Evolutionary conservation across 2,113 vertebrate genomes (phyloP).

Genomic region (Albula glossodonta): DNA sequence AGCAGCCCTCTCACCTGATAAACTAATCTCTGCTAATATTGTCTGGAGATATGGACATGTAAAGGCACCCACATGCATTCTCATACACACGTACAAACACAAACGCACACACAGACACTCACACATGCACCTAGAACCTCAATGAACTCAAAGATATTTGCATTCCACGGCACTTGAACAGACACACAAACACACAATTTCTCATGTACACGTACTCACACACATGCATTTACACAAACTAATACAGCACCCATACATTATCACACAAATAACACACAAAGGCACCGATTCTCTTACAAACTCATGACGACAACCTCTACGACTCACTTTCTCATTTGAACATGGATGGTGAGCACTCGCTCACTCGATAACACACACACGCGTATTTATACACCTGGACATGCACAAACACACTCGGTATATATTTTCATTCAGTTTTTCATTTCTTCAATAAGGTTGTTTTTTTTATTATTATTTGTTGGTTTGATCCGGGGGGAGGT

Average conservation of each 20-base stretch:
- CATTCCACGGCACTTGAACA: not conserved
- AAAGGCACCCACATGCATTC: not conserved
- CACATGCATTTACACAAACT: not conserved
- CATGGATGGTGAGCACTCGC: too few species aligned
- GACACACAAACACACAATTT: not conserved
- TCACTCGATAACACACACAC: not conserved
- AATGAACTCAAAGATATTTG: not conserved
- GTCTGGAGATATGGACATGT: not conserved
- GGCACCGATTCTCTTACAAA: conserved; percentile 20
- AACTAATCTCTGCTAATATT: not conserved
- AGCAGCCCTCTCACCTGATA: not conserved
- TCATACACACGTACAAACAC: conserved; percentile 10
- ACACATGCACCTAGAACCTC: not conserved
- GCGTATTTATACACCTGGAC: not conserved
- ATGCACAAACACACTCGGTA: conserved; percentile 31
- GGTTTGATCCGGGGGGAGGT: not conserved
- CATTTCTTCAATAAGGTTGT: not conserved
- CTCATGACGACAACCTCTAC: not conserved
- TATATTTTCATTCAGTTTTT: not conserved
- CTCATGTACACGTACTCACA: not conserved
- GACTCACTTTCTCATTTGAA: too few species aligned
- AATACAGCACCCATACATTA: not conserved
- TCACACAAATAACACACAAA: not conserved
- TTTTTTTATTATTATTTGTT: not conserved
- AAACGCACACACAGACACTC: not conserved